phyloP scores from a whole-genome alignment of 2,797 vertebrate genomes.

The Echiichthys vipera region DNA sequence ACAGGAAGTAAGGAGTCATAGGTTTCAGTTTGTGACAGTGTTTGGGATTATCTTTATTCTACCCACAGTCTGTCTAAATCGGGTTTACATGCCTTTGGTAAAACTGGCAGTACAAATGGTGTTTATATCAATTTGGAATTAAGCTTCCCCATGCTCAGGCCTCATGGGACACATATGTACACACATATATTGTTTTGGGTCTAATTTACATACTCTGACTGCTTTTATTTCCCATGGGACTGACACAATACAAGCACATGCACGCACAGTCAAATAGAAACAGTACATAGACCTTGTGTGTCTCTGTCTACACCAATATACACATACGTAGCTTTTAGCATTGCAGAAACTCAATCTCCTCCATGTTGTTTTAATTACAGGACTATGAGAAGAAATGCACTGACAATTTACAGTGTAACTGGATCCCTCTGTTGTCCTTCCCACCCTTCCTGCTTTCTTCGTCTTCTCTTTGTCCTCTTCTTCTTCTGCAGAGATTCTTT shows the following conservation, averaged over 20 bases:
- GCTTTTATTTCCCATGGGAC: slow-evolving; percentile 3
- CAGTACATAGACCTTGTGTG: slow-evolving; percentile 28
- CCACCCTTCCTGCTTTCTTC: neutral
- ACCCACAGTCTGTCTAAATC: neutral
- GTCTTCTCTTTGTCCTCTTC: neutral
- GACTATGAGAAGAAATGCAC: slow-evolving; percentile 10
- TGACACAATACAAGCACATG: neutral
- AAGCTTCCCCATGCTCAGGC: neutral
- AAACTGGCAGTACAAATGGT: neutral
- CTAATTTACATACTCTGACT: neutral
- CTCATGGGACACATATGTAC: neutral
- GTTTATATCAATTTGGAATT: neutral
- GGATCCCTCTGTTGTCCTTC: slow-evolving; percentile 5
- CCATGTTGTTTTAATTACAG: slow-evolving; percentile 51
- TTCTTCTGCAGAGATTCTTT: neutral
- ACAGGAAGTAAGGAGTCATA: neutral
- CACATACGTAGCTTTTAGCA: slow-evolving; percentile 4
- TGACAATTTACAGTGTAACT: slow-evolving; percentile 23
- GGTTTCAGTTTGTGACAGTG: neutral
- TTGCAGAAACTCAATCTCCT: slow-evolving; percentile 2
- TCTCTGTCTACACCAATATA: neutral
- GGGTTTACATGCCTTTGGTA: neutral
- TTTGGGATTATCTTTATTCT: neutral
- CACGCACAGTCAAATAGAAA: neutral
- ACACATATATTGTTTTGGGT: neutral